Base-by-base conservation (phyloP, 2,797 vertebrate species). In the Cottoperca gobio region DNA sequence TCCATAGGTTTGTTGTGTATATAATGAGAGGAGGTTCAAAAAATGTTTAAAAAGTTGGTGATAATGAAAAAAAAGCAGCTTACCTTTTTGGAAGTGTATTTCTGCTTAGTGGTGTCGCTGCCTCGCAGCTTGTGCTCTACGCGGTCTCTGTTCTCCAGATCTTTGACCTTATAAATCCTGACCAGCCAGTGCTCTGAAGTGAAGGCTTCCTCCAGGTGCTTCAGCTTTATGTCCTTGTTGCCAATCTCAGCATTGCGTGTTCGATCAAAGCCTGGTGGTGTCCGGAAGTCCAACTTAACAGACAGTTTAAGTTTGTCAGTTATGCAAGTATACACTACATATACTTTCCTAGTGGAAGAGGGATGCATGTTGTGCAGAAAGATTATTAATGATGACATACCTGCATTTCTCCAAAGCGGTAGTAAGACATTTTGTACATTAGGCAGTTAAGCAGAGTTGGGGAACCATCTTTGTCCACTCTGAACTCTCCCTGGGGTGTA, bases 381-480 rank as follows among this genome's bases (percentile, higher is more conserved):
- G 13, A 59, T 23, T 6, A n/a, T 2, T 17, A 5, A 46, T 2
- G 1, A 23, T 0, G 0, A 4, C 50, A 5, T 77, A 99, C 97
- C 96, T 99, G 97, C 97, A 99, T 99, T 93, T 99, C 97, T 86
- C 97, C 97, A 86, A 99, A 99, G 94, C 97, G 96, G 90, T 98
- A 99, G 88, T 99, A 99, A 2, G 97, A 99, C 97, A 99, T 99
- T 93, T 99, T 99, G 91, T 99, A 99, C 97, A 99, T 99, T 75
- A 99, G 96, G 89, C 97, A 99, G 93, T 98, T 99, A 83, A 99
- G 95, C 67, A 99, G 89, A 8, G 96, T 97, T 61, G 97, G 97
- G 49, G 97, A 99, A 60, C 97, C 97, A 61, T 97, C 97, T 91
- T 98, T 99, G 91, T 99, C 97, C 79, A 99, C 97, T 52, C 97